Evolutionary conservation across 2,888 invertebrate genomes (phyloP).

Genomic region (Andrena flavipes): DNA sequence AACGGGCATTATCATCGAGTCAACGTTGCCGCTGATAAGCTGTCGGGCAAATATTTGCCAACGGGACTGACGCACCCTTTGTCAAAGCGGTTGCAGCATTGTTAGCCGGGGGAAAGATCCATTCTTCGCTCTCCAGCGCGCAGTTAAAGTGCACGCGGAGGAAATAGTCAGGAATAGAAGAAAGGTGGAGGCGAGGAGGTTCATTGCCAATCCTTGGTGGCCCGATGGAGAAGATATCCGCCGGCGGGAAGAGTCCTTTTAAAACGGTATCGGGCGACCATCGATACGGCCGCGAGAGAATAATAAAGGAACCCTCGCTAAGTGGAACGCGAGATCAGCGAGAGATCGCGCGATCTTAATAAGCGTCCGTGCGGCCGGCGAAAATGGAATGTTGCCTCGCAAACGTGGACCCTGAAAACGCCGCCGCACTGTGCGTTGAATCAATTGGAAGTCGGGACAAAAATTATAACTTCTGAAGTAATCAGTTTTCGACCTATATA

Average conservation of each 20-base stretch:
- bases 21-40: conserved; percentile 35
- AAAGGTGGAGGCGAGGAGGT: conserved; percentile 32
- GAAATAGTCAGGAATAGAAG: conserved; percentile 45
- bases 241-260: background rate
- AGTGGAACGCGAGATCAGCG: conserved; percentile 40
- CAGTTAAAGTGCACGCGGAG: conserved; percentile 7
- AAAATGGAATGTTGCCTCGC: conserved; percentile 9
- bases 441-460: no score
- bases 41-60: conserved; percentile 44
- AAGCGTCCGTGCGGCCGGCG: background rate
- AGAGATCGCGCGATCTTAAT: conserved; percentile 17
- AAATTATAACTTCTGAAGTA: no score
- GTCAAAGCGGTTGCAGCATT: conserved; percentile 34
- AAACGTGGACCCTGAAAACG: background rate
- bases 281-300: background rate
- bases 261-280: conserved; percentile 12
- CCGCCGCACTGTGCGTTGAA: no score
- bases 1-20: conserved; percentile 28
- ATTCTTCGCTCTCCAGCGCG: conserved; percentile 30
- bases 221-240: conserved; percentile 22
- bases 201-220: conserved; percentile 17
- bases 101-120: conserved; percentile 36
- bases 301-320: conserved; percentile 11
- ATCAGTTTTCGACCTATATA: no score
- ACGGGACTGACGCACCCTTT: conserved; percentile 40